Percentiles rank a stretch among this genome's conserved stretches.
Conservation (phyloP, 2,113 vertebrate genomes). For the Raja brachyura region DNA sequence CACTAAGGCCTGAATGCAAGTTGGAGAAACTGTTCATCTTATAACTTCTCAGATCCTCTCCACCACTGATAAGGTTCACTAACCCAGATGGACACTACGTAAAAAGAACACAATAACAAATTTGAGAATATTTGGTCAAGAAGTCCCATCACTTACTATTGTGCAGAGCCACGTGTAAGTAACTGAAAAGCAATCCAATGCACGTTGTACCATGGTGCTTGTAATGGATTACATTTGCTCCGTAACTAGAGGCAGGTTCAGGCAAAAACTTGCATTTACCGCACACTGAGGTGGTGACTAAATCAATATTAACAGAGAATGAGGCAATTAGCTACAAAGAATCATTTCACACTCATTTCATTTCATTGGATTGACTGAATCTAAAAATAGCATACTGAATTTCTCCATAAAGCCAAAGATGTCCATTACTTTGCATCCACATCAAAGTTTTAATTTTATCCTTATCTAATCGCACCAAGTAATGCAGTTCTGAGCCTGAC, state of each 20-base stretch:
- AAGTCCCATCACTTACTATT: neutral
- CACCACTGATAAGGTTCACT: neutral
- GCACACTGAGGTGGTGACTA: neutral
- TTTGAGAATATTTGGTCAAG: neutral
- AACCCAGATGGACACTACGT: neutral
- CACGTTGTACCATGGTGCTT: neutral
- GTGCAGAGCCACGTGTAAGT: neutral
- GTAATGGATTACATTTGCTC: neutral
- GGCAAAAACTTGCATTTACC: constrained; percentile 1
- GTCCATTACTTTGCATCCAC: neutral
- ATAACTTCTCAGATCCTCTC: neutral
- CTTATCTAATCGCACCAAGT: neutral
- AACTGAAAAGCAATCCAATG: neutral
- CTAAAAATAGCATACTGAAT: neutral
- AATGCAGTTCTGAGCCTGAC: neutral
- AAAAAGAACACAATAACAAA: too few relatives aligned
- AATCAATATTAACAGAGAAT: neutral
- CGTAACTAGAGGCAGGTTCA: neutral
- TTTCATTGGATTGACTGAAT: neutral
- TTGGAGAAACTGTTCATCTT: neutral
- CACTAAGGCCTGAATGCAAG: neutral
- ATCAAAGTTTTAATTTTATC: neutral
- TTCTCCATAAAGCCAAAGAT: neutral
- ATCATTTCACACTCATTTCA: neutral
- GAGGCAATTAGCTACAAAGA: neutral